Evolutionary conservation across 1,140 invertebrate genomes (phyloP).

Genomic region (Lasioglossum baleicum): DNA sequence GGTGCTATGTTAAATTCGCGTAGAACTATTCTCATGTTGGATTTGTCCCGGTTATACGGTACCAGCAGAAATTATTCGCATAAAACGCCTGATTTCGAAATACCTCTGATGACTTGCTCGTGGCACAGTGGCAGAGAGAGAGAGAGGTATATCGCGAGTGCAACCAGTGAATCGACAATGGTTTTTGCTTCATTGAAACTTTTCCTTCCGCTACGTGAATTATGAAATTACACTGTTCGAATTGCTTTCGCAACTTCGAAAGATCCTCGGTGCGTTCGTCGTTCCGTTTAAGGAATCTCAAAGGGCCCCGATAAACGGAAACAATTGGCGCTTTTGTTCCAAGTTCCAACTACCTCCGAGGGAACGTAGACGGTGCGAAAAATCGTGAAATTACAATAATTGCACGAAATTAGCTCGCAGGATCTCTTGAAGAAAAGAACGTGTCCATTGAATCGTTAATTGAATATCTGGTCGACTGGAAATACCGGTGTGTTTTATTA

Average conservation of each 20-base stretch:
- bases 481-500: too few relatives aligned
- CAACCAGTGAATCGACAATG: background rate
- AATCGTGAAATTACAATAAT: too few relatives aligned
- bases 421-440: too few relatives aligned
- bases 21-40: background rate
- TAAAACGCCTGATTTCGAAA: too few relatives aligned
- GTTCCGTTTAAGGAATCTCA: background rate
- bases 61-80: background rate
- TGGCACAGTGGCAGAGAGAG: too few relatives aligned
- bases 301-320: background rate
- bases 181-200: background rate
- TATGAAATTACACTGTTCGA: background rate
- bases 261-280: background rate
- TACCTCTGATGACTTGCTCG: background rate
- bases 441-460: too few relatives aligned
- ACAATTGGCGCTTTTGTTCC: background rate
- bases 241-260: background rate
- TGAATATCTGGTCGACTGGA: too few relatives aligned
- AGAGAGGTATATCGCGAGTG: background rate
- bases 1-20: conserved; percentile 13
- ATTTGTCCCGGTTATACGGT: background rate
- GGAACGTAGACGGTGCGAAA: background rate
- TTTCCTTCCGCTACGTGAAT: background rate
- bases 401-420: too few relatives aligned
- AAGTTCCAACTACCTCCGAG: background rate